Conservation (phyloP, 1,140 invertebrate genomes). For the Sesamia nonagrioides region DNA sequence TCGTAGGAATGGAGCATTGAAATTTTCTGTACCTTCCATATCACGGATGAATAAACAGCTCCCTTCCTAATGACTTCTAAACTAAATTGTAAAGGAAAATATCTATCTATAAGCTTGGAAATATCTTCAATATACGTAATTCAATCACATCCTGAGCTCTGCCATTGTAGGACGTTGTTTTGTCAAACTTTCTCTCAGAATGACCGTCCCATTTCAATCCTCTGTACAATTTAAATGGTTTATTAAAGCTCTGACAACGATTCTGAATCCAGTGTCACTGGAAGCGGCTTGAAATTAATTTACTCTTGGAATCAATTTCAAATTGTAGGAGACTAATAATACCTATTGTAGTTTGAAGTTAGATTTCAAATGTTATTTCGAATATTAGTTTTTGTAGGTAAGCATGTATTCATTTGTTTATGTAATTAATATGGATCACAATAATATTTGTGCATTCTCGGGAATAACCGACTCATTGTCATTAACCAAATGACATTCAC, state of each 20-base stretch:
- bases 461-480: too few species aligned
- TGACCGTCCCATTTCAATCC: conserved; percentile 21
- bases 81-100: neutral
- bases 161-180: conserved; percentile 3
- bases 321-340: neutral
- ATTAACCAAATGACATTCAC: too few species aligned
- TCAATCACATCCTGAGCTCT: neutral
- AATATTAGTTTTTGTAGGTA: too few species aligned
- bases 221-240: neutral
- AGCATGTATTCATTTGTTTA: too few species aligned
- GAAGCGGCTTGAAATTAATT: neutral
- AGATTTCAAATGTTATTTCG: too few species aligned
- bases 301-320: neutral
- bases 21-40: neutral
- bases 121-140: neutral
- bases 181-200: conserved; percentile 10
- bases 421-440: too few species aligned
- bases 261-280: conserved; percentile 3
- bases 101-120: neutral
- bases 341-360: too few species aligned
- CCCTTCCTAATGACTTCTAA: neutral
- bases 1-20: too few species aligned
- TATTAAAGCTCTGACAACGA: neutral
- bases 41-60: neutral
- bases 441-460: too few species aligned